phyloP scores from a whole-genome alignment of 1,140 invertebrate genomes.

The Zaprionus davidi region DNA sequence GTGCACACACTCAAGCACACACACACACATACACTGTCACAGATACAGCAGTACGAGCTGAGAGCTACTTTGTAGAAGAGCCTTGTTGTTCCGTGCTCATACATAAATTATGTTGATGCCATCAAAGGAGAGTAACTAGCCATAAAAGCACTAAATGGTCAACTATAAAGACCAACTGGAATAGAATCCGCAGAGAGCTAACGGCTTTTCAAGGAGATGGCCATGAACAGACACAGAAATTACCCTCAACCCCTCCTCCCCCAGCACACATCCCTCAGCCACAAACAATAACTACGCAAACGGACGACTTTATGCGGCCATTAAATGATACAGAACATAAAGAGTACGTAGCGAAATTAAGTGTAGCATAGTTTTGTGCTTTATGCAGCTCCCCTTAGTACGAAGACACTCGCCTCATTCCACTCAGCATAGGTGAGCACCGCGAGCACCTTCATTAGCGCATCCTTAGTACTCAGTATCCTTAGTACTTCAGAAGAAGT shows the following conservation, averaged over 20 bases:
- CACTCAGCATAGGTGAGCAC: not conserved
- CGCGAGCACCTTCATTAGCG: not conserved
- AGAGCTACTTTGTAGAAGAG: slow-evolving; percentile 57
- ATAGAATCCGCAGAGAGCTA: slow-evolving; percentile 29
- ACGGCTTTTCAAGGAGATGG: slow-evolving; percentile 26
- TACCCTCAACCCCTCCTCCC: not conserved
- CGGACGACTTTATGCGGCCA: slow-evolving; percentile 68
- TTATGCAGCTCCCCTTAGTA: not conserved
- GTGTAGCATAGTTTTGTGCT: slow-evolving; percentile 50
- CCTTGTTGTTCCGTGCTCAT: slow-evolving; percentile 77
- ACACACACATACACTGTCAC: not conserved
- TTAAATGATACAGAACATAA: slow-evolving; percentile 70
- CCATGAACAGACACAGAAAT: slow-evolving; percentile 33
- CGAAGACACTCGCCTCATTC: not conserved
- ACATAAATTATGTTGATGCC: slow-evolving; percentile 81
- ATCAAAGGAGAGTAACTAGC: slow-evolving; percentile 75
- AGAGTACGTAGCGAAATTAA: slow-evolving; percentile 67
- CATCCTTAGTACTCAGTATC: not conserved
- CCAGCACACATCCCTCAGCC: not conserved
- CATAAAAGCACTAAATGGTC: slow-evolving; percentile 73
- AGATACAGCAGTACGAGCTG: not conserved
- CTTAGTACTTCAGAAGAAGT: too few species aligned
- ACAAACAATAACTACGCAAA: slow-evolving; percentile 46
- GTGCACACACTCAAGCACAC: not conserved
- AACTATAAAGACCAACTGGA: slow-evolving; percentile 52